Percentiles rank a stretch among this genome's conserved stretches.
Conservation (phyloP, 1,140 invertebrate genomes). For the Halesus radiatus region DNA sequence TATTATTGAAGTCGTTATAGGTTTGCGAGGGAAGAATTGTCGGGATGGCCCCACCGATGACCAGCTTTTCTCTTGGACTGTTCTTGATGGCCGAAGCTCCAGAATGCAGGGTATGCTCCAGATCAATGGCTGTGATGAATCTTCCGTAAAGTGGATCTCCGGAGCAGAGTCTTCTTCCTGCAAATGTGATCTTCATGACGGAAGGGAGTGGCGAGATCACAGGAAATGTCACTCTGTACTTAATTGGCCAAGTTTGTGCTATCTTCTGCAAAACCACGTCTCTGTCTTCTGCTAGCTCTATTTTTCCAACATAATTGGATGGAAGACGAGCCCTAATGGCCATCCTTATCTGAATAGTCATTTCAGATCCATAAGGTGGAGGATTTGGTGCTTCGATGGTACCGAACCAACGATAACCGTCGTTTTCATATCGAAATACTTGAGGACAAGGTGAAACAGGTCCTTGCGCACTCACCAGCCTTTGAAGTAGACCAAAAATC, state of each 20-base stretch:
- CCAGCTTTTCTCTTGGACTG: conserved; percentile 36
- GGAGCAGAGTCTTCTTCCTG: conserved; percentile 58
- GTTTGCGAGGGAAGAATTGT: not conserved
- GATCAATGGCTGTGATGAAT: conserved; percentile 60
- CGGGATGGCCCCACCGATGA: not conserved
- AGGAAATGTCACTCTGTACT: conserved; percentile 63
- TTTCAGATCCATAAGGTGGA: conserved; percentile 57
- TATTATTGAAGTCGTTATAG: too few relatives aligned
- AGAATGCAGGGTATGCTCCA: conserved; percentile 62
- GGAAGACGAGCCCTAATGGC: conserved; percentile 59
- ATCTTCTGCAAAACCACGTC: conserved; percentile 58
- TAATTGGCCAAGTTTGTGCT: conserved; percentile 56
- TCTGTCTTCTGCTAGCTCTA: conserved; percentile 60
- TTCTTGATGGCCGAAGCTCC: conserved; percentile 51
- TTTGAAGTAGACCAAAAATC: not conserved
- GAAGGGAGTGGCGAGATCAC: conserved; percentile 60
- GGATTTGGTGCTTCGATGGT: conserved; percentile 60
- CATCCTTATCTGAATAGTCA: conserved; percentile 60
- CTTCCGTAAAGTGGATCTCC: conserved; percentile 55
- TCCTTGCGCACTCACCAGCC: not conserved
- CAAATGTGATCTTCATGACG: conserved; percentile 60
- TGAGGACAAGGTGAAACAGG: conserved; percentile 63
- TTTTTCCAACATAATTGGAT: conserved; percentile 61
- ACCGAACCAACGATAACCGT: conserved; percentile 60
- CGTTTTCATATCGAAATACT: conserved; percentile 64